Base-by-base conservation (phyloP, 2,888 invertebrate species). In the Ferrisia virgata region DNA sequence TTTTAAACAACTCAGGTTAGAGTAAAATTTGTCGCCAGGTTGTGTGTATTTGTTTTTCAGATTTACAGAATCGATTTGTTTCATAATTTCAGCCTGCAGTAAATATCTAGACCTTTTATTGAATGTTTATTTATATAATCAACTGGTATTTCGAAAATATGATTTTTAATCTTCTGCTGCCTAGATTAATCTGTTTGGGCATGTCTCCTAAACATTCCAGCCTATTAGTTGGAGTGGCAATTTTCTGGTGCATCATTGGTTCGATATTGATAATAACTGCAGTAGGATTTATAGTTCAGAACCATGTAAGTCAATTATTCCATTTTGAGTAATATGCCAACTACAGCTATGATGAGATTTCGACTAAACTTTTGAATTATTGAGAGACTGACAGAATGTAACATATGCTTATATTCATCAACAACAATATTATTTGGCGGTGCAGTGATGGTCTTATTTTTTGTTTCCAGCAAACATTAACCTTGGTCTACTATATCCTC, bases 391-490 rank as follows among this genome's bases (percentile, higher is more conserved):
- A 28, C 2, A 31, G 64, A 64, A 28, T 64, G 64, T 25, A 64
- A 28, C 8, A 28, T 11, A 5, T 64, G 64, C 13, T 64, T 64
- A 15, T 11, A 6, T 5, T 15, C 18, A 5, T 31, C 64, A 64
- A 15, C 64, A 28, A 28, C 25, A 2, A n/a, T 28, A 13, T 13
- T 64, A 15, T 3, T 64, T 15, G 9, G 22, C 25, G 28, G 82
- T n/a, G 69, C 69, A 13, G 4, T 82, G 6, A 31, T 82, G 15
- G 69, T 82, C 6, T 5, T 82, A 22, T 6, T 39, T 5, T 82
- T 40, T 15, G 82, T 69, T n/a, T 82, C 82, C 1, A 69, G 82
- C 15, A 72, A 82, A 22, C 40, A 6, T 22, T 72, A 82, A 40
- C 40, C 82, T 9, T 82, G 82, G 82, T 47, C 80, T 15, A 25